Evolutionary conservation across 2,113 vertebrate genomes (phyloP).

Genomic region (Channa maculata): DNA sequence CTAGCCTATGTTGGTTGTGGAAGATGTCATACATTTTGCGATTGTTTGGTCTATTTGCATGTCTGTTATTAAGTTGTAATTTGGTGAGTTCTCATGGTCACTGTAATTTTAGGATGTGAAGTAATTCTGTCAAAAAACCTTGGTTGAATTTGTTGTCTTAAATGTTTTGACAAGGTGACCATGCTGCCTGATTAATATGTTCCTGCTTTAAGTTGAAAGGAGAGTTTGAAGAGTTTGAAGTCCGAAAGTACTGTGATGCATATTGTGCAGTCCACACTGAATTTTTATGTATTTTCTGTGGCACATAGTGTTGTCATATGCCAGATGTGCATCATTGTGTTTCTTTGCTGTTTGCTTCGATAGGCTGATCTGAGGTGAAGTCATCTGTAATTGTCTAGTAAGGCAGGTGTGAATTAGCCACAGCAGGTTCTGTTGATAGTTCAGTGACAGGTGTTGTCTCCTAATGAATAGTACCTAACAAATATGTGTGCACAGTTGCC

Average conservation of each 20-base stretch:
- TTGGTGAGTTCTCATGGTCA: too few species aligned
- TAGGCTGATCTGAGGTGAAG: constrained; percentile 13
- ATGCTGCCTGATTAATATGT: too few species aligned
- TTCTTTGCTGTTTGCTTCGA: not conserved
- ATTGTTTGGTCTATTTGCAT: too few species aligned
- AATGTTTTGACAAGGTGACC: too few species aligned
- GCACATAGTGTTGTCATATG: not conserved
- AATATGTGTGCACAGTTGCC: not conserved
- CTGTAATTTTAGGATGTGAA: too few species aligned
- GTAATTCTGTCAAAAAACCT: too few species aligned
- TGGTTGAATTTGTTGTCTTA: too few species aligned
- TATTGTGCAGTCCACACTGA: not conserved
- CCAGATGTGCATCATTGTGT: not conserved
- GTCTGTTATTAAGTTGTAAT: too few species aligned
- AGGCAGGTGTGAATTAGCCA: constrained; percentile 34
- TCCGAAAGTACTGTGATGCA: not conserved
- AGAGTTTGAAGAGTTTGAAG: too few species aligned
- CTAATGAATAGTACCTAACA: not conserved
- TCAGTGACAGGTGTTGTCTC: not conserved
- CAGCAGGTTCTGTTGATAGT: constrained; percentile 1
- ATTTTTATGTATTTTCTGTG: not conserved
- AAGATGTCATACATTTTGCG: too few species aligned
- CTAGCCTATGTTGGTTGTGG: too few species aligned
- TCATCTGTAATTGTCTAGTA: constrained; percentile 24
- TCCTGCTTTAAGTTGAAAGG: too few species aligned